Evolutionary conservation across 1,140 invertebrate genomes (phyloP).

Genomic region (Linepithema humile): DNA sequence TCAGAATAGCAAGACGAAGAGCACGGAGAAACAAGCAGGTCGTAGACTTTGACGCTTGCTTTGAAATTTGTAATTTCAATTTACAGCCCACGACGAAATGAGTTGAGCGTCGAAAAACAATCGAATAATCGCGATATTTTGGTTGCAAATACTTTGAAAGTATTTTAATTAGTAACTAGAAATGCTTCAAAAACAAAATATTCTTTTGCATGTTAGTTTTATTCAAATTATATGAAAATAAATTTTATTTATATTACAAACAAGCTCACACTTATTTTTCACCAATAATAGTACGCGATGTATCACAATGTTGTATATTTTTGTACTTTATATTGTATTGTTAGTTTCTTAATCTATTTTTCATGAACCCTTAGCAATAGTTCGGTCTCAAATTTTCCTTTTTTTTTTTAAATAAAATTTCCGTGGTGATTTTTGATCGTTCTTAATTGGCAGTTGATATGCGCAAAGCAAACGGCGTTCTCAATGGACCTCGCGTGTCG

Average conservation of each 20-base stretch:
- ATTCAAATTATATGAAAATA: background rate
- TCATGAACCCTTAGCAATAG: background rate
- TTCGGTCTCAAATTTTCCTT: background rate
- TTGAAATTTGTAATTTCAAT: background rate
- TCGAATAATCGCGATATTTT: no score
- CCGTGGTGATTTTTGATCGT: conserved; percentile 45
- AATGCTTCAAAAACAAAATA: no score
- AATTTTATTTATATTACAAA: background rate
- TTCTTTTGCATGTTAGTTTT: background rate
- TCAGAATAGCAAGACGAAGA: background rate
- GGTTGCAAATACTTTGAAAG: no score
- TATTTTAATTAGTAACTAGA: no score
- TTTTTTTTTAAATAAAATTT: conserved; percentile 26
- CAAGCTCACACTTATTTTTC: no score
- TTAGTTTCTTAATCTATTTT: background rate
- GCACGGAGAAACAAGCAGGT: background rate
- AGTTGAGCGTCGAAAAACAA: no score
- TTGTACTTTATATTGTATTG: background rate
- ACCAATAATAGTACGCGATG: no score
- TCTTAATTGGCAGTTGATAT: conserved; percentile 59
- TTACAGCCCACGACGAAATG: no score
- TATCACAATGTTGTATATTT: no score
- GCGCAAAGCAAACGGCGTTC: conserved; percentile 31
- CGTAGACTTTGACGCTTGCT: background rate
- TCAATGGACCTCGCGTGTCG: conserved; percentile 50